Evolutionary conservation across 2,888 invertebrate genomes (phyloP).

Genomic region (Andrena bucephala): DNA sequence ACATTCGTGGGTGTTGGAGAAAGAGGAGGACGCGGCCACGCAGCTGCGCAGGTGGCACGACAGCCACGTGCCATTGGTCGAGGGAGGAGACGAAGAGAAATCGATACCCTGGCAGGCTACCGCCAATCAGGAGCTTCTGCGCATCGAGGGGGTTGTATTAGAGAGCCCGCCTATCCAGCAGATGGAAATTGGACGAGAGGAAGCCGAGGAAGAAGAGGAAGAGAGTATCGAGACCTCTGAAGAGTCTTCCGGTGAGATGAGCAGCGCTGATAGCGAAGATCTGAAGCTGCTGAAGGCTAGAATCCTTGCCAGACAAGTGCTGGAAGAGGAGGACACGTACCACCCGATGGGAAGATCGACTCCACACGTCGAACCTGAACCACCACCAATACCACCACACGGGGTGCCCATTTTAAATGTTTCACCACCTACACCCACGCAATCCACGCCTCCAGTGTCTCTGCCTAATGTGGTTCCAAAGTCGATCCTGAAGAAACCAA

Average conservation of each 20-base stretch:
- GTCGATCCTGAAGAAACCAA: slow-evolving; percentile 90
- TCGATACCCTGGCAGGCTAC: slow-evolving; percentile 49
- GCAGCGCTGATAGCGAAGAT: slow-evolving; percentile 80
- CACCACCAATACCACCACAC: slow-evolving; percentile 62
- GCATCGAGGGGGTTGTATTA: background rate
- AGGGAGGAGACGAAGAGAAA: slow-evolving; percentile 50
- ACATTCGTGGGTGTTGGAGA: slow-evolving; percentile 59
- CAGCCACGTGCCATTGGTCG: slow-evolving; percentile 68
- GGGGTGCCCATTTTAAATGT: slow-evolving; percentile 47
- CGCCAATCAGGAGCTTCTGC: slow-evolving; percentile 8
- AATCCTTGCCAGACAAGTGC: slow-evolving; percentile 78
- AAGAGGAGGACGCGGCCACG: slow-evolving; percentile 57
- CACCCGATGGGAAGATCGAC: slow-evolving; percentile 78
- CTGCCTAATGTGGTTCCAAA: slow-evolving; percentile 87
- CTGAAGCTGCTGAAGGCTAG: slow-evolving; percentile 78
- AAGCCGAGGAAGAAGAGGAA: slow-evolving; percentile 62
- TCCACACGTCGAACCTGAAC: slow-evolving; percentile 67
- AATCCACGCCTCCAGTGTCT: slow-evolving; percentile 38
- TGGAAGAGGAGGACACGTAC: slow-evolving; percentile 82
- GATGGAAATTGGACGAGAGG: slow-evolving; percentile 25
- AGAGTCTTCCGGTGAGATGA: slow-evolving; percentile 74
- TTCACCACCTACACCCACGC: slow-evolving; percentile 54
- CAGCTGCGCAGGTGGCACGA: slow-evolving; percentile 76
- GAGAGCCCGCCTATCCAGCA: slow-evolving; percentile 9
- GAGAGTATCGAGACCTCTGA: slow-evolving; percentile 77